Base-by-base conservation (phyloP, 2,113 vertebrate genomes). In the Hymenochirus boettgeri region DNA sequence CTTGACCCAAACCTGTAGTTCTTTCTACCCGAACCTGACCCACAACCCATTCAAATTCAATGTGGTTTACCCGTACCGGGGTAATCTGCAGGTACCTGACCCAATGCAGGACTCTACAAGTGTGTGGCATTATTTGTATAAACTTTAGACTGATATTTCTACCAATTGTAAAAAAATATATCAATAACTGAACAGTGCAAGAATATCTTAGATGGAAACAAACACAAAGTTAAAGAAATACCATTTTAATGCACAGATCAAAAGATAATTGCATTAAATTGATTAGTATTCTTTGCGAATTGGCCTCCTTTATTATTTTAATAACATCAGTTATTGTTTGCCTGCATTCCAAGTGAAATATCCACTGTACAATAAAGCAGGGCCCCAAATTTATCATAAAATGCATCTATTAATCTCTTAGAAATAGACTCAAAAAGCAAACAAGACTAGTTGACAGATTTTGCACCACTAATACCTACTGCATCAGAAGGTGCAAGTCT, bases 261-360 rank as follows among this genome's bases (percentile, higher is more conserved):
- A 42, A 42, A 42, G 39, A 42, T 42, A 42, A 42, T 15, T 42
- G 39, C 39, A 42, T 42, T 42, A 55, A 55, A 11, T 25, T 51
- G 45, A 21, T 21, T 65, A 29, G 22, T n/a, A 13, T 1, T 22
- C 58, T 66, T 50, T 58, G 54, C 37, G 58, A 57, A 66, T 58
- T 13, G n/a, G 7, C 26, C 45, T 25, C 21, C 11, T 52, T 62
- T 54, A 62, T 62, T 51, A 37, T 35, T 33, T 50, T 23, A 39
- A 62, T 23, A 23, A 48, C 39, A 42, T 27, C 52, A 55, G 26
- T 31, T 55, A 31, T 15, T 18, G 17, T 9, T 9, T 26, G 47
- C 15, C 22, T 52, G 48, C 26, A 19, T 55, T 29, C 52, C 26
- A 29, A 19, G 26, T 19, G 33, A 35, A 35, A 35, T 35, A 11